Base-by-base conservation (phyloP, 2,888 invertebrate species). In the Dorcus parallelipipedus region DNA sequence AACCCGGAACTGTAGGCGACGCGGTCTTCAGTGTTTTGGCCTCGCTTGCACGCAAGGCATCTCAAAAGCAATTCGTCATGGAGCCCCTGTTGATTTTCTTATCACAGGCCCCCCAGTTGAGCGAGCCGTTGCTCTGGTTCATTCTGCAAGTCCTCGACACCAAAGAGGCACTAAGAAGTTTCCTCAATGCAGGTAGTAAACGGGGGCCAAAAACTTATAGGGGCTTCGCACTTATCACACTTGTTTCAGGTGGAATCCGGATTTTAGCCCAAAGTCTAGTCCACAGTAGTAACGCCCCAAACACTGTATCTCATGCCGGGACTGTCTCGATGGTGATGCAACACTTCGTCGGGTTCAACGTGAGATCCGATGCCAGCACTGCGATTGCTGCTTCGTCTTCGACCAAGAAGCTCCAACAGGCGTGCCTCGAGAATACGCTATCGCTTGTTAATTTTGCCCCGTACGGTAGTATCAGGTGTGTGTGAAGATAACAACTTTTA, bases 381-480 rank as follows among this genome's bases (percentile, higher is more conserved):
- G 70, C 71, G 6, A 71, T 71, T 43, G 69, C 74, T 1, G 67
- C 74, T 2, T 67, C 73, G 38, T 71, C 75, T 2, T 69, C 74
- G 7, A 73, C 74, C 4, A 77, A 77, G 64, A 75, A 77, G 64
- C 64, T 66, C 64, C 79, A 59, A 71, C 80, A 67, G 69, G 78
- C 80, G 9, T 82, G 81, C 55, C 76, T 84, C 26, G 92, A 93
- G 69, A 82, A 84, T 5, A 79, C 81, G n/a, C 89, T 91, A 68
- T 91, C 91, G 3, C 79, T 95, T 14, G 84, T 93, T 50, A 96
- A 96, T 77, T 95, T 95, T 73, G 95, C 95, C 3, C 95, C 95
- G 0, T 83, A 93, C 39, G 94, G 92, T 83, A 75, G 82, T 77
- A 78, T 83, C 38, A 71, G 74, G 59, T 71, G 39, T 50, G 58